Conservation (phyloP, 2,888 invertebrate species). For the Hirudinaria manillensis region DNA sequence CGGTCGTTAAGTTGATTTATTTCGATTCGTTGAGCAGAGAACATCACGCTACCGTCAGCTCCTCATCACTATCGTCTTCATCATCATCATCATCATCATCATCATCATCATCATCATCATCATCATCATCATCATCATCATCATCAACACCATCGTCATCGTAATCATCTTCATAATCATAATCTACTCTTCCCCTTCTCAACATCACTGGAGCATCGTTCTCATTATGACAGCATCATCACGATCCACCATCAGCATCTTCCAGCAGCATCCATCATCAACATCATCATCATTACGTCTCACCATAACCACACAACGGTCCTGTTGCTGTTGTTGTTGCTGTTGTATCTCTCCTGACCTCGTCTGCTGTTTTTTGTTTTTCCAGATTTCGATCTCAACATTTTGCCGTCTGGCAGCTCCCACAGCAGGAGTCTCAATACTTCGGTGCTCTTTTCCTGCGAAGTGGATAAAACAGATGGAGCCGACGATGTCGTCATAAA, state of each 20-base stretch:
- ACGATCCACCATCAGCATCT: not conserved
- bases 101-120: slow-evolving; percentile 30
- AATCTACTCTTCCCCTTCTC: slow-evolving; percentile 12
- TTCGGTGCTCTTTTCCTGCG: no score
- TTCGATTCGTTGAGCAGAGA: no score
- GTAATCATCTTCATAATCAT: slow-evolving; percentile 32
- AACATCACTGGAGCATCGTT: not conserved
- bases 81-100: slow-evolving; percentile 33
- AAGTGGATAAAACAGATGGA: no score
- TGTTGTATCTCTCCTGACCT: no score
- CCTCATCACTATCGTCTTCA: slow-evolving; percentile 22
- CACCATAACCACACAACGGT: not conserved
- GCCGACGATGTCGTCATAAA: no score
- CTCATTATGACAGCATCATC: not conserved
- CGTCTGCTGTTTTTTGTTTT: no score
- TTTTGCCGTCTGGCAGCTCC: no score
- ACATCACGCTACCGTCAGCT: not conserved
- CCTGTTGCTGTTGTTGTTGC: no score
- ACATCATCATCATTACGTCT: not conserved
- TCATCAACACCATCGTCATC: slow-evolving; percentile 32
- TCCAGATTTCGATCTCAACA: no score
- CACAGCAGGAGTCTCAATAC: no score
- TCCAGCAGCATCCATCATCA: not conserved
- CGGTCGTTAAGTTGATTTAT: no score
- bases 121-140: slow-evolving; percentile 32